Base-by-base conservation (phyloP, 2,888 invertebrate species). In the Onchidella celtica region DNA sequence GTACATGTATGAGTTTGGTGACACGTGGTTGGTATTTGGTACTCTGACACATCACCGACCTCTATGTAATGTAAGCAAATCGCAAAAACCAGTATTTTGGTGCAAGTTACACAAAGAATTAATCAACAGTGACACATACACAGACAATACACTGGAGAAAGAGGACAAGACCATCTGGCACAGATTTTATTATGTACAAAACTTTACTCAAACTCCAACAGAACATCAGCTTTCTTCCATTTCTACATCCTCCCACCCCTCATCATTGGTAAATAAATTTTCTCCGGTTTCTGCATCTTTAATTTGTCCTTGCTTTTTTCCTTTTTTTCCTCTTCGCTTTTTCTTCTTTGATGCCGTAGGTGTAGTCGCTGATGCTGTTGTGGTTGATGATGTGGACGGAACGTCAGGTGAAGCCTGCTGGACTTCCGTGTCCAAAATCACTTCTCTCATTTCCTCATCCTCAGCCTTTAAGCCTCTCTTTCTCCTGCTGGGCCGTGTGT, bases 221-320 rank as follows among this genome's bases (percentile, higher is more conserved):
- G n/a, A n/a, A n/a, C n/a, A 34, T n/a, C 34, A 32, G 17, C 59
- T 21, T 11, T 68, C 69, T 4, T 3, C 38, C 79, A 79, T 79
- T 6, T 79, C 79, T n/a, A 79, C 79, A 72, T 79, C 79, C 34
- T 61, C 72, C 79, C 79, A 79, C 1, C 47, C 72, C 59, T 79
- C 65, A n/a, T 78, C 61, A 36, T 36, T 40, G 38, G 70, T 63
- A 79, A 79, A 79, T 27, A 70, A 11, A 36, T 70, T 38, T 24
- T 34, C 79, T 4, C 40, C 68, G 2, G 1, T 17, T 3, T 38
- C n/a, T 69, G 9, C 29, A 38, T 17, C 61, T 3, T 1, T 11
- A 4, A 14, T n/a, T n/a, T 17, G 21, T 38, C 21, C 32, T 32
- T 79, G 61, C n/a, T 70, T 79, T 11, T 72, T 70, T 14, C 61